phyloP scores from a whole-genome alignment of 2,797 vertebrate genomes.

The Hybognathus amarus region DNA sequence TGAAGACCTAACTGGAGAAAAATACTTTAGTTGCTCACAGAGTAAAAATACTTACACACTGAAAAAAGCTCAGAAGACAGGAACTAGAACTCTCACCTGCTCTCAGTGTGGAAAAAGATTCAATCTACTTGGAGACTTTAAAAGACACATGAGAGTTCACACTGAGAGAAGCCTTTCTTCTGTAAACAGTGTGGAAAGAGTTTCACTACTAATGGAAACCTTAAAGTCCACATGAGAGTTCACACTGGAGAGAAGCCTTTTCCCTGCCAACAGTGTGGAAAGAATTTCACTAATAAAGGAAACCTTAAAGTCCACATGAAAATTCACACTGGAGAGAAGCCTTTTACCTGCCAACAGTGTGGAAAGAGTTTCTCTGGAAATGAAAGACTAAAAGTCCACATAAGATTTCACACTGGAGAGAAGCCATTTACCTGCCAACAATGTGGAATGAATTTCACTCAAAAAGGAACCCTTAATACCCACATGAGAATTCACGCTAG shows the following conservation, averaged over 20 bases:
- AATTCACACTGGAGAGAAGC: not conserved
- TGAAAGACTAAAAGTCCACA: not conserved
- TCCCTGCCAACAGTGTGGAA: not conserved
- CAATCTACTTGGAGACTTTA: too few relatives aligned
- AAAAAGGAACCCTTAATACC: fast-evolving
- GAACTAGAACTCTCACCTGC: not conserved
- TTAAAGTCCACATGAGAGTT: fast-evolving
- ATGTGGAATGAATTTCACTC: not conserved
- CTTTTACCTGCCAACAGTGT: not conserved
- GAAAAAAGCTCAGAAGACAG: not conserved
- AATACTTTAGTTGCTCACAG: not conserved
- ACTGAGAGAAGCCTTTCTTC: not conserved
- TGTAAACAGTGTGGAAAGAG: not conserved
- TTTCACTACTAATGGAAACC: not conserved
- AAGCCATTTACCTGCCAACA: not conserved
- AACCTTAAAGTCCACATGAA: not conserved
- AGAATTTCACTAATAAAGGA: fast-evolving
- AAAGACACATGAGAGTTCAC: not conserved
- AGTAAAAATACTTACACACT: not conserved
- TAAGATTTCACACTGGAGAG: not conserved
- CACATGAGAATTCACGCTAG: not conserved
- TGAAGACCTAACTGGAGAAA: not conserved
- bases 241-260: not conserved
- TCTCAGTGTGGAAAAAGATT: not conserved
- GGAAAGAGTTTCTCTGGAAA: not conserved